Base-by-base conservation (phyloP, 2,888 invertebrate species). In the Sturmia bella region DNA sequence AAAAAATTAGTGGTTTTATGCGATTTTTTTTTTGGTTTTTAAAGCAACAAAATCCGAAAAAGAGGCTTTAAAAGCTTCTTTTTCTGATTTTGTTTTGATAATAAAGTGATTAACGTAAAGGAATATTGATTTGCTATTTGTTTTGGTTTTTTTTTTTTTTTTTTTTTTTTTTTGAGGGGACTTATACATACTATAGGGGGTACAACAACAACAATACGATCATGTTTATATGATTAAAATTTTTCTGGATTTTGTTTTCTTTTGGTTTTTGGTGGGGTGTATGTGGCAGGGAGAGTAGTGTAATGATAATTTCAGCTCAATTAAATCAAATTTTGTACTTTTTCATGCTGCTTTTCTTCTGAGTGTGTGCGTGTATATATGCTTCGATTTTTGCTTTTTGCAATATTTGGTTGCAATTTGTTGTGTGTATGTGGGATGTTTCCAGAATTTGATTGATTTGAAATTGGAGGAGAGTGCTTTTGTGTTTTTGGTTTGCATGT, bases 221-320 rank as follows among this genome's bases (percentile, higher is more conserved):
- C 63, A 69, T 56, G 63, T 73, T 73, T 45, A 48, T 9, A 32
- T 32, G 32, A 32, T 32, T 5, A 9, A 32, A 32, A 32, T 32
- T 32, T 32, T 32, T n/a, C 9, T 27, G 3, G 6, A 43, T n/a
- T 43, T 13, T n/a, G 43, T n/a, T n/a, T 43, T 37, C 19, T 15
- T 45, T 45, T 69, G 32, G 41, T 61, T 66, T 57, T 52, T 17
- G n/a, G 66, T 66, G 19, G 3, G 17, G 66, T 64, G 50, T 50
- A 41, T 50, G 21, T 24, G 50, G 48, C 21, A 45, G 63, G 54
- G 39, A 32, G 32, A 32, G n/a, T n/a, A 11, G 57, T 82, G 32
- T 24, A 17, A 61, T 68, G 70, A 70, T 70, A 82, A 82, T 75
- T 48, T 64, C 82, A 78, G 74, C 74, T 69, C 77, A 82, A 59